phyloP scores from a whole-genome alignment of 2,113 vertebrate species.

The Lampris incognitus region DNA sequence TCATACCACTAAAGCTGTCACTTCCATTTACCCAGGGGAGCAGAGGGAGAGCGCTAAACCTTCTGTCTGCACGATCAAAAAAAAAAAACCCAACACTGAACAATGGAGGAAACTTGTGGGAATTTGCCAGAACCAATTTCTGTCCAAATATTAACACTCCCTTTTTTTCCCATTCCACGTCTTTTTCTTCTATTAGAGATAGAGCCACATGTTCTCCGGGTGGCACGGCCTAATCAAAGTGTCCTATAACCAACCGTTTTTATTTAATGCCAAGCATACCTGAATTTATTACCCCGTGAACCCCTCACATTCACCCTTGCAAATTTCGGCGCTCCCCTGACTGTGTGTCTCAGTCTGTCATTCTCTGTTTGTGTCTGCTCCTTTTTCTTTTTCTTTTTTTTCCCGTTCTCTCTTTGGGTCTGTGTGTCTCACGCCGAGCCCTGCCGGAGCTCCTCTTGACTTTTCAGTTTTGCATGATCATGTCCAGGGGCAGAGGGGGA shows the following conservation, averaged over 20 bases:
- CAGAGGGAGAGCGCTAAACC: constrained; percentile 22
- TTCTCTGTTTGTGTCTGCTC: neutral
- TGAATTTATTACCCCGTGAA: constrained; percentile 35
- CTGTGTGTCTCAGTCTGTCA: neutral
- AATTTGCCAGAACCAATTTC: constrained; percentile 21
- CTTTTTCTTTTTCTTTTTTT: neutral
- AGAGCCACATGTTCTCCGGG: neutral
- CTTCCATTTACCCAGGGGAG: constrained; percentile 39
- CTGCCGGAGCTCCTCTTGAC: constrained; percentile 48
- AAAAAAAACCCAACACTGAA: constrained; percentile 7
- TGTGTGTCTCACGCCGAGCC: constrained; percentile 26
- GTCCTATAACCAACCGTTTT: constrained; percentile 19
- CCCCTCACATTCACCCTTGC: neutral
- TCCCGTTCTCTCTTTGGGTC: neutral
- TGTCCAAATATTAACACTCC: constrained; percentile 13
- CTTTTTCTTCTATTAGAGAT: neutral
- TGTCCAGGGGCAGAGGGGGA: constrained; percentile 72
- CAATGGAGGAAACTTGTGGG: constrained; percentile 3
- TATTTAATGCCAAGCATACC: constrained; percentile 38
- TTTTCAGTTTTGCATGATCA: constrained; percentile 56
- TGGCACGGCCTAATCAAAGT: neutral
- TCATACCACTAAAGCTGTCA: constrained; percentile 52
- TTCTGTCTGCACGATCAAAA: constrained; percentile 41
- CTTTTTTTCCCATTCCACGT: constrained; percentile 2
- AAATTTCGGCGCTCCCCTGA: constrained; percentile 18